Evolutionary conservation across 2,113 vertebrate genomes (phyloP).

Genomic region (Malurus melanocephalus): DNA sequence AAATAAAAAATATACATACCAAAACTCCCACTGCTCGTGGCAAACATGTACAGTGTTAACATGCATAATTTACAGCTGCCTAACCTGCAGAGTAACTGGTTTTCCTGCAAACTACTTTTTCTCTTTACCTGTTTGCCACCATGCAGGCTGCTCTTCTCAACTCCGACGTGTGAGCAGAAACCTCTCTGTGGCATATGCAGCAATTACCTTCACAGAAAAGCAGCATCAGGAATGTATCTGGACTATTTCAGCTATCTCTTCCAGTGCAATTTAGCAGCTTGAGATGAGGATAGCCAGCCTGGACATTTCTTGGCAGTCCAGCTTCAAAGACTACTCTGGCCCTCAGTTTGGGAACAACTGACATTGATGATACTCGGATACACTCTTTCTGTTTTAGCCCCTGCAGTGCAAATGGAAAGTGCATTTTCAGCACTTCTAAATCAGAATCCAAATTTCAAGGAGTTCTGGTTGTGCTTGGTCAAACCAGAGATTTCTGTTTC

Average conservation of each 20-base stretch:
- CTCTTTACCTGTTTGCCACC: neutral
- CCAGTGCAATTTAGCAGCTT: neutral
- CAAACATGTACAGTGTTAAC: neutral
- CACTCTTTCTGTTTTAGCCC: neutral
- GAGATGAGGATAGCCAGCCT: neutral
- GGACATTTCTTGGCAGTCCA: neutral
- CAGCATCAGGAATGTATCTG: neutral
- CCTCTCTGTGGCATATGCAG: neutral
- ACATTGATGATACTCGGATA: neutral
- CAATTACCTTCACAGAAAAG: neutral
- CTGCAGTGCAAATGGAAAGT: neutral
- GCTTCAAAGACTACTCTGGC: neutral
- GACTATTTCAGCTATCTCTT: neutral
- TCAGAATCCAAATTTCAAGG: neutral
- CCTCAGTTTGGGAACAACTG: neutral
- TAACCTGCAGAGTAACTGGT: neutral
- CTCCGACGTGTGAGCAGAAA: neutral
- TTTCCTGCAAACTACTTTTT: neutral
- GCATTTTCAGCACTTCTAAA: slow-evolving; percentile 2
- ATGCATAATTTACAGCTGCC: neutral
- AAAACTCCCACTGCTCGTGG: neutral
- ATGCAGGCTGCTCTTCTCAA: neutral
- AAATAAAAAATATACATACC: neutral
- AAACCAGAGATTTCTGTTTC: neutral
- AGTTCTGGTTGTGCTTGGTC: neutral